Evolutionary conservation across 2,113 vertebrate species (phyloP).

Genomic region (Rhodinocichla rosea): DNA sequence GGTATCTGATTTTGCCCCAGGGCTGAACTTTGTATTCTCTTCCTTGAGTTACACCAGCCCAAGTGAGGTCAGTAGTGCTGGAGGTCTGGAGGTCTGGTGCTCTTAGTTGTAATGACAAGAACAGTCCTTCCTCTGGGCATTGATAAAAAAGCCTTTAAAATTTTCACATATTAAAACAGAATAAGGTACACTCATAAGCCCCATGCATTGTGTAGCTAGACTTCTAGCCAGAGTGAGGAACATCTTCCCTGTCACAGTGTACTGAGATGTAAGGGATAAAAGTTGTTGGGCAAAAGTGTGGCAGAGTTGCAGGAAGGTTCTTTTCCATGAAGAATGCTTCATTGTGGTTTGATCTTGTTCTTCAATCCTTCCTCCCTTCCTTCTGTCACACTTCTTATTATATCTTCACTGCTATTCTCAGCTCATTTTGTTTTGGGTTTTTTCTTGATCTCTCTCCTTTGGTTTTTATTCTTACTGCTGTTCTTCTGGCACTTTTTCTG

Average conservation of each 20-base stretch:
- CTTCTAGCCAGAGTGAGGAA: background rate
- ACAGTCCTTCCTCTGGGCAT: background rate
- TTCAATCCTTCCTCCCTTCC: background rate
- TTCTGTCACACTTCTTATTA: background rate
- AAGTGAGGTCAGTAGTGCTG: background rate
- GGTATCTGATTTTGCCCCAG: background rate
- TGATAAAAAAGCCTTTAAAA: background rate
- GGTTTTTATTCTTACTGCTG: background rate
- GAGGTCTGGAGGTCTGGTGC: background rate
- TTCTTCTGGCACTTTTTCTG: background rate
- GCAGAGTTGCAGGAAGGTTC: background rate
- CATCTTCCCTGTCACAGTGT: background rate
- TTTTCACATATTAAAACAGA: background rate
- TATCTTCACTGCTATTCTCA: background rate
- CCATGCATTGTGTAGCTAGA: background rate
- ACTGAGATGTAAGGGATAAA: background rate
- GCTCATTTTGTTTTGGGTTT: background rate
- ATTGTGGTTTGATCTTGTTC: background rate
- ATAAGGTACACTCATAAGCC: background rate
- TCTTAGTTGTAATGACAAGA: background rate
- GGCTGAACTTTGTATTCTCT: background rate
- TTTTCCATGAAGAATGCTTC: background rate
- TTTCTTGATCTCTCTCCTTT: background rate
- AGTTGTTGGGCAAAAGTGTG: background rate
- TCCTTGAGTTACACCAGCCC: background rate